Evolutionary conservation across 2,888 invertebrate species (phyloP).

Genomic region (Oligia strigilis): DNA sequence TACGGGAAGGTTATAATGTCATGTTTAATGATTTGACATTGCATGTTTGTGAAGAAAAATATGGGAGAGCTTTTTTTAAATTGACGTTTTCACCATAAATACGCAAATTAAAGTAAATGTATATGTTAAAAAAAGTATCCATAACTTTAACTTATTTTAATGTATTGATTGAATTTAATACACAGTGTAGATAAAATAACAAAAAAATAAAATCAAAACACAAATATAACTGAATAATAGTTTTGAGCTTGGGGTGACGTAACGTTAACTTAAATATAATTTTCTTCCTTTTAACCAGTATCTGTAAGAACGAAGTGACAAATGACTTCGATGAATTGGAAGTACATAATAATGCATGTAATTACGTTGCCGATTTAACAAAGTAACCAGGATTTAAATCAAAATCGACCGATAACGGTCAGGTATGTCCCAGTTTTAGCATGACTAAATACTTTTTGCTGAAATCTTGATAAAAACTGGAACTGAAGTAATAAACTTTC

Average conservation of each 20-base stretch:
- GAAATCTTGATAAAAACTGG: conserved; percentile 27
- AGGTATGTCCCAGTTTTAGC: background rate
- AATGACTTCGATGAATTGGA: conserved; percentile 70
- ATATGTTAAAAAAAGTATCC: background rate
- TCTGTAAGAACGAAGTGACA: conserved; percentile 68
- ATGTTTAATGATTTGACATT: no score
- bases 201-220: background rate
- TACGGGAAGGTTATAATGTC: conserved; percentile 2
- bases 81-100: background rate
- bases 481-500: conserved; percentile 14
- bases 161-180: background rate
- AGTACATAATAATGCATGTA: conserved; percentile 46
- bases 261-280: conserved; percentile 28
- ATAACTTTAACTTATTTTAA: background rate
- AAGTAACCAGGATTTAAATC: conserved; percentile 28
- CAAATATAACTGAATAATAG: background rate
- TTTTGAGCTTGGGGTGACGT: conserved; percentile 19
- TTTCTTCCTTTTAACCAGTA: conserved; percentile 33
- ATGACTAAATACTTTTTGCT: conserved; percentile 33
- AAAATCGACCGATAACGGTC: conserved; percentile 22
- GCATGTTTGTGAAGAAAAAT: background rate
- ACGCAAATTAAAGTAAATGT: background rate
- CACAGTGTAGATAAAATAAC: background rate
- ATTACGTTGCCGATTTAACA: conserved; percentile 20
- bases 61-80: background rate